Conservation (phyloP, 2,797 vertebrate species). For the Erithacus rubecula region DNA sequence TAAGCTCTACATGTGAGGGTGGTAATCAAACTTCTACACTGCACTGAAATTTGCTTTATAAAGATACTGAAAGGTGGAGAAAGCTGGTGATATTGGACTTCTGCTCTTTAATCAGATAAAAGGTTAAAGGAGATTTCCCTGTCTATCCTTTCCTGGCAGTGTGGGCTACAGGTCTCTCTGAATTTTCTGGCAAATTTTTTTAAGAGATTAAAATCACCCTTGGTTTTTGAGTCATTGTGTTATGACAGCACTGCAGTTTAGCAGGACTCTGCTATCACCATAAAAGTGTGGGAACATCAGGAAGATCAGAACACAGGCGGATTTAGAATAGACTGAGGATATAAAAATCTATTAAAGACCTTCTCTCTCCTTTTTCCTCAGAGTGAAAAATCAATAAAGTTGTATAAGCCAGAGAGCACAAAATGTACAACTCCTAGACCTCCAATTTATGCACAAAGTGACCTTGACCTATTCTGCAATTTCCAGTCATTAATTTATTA, state of each 20-base stretch:
- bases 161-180: neutral
- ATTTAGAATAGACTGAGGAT: slow-evolving; percentile 55
- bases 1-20: neutral
- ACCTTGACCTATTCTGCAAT: slow-evolving; percentile 64
- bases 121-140: neutral
- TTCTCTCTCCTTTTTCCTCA: slow-evolving; percentile 27
- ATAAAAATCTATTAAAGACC: slow-evolving; percentile 56
- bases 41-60: neutral
- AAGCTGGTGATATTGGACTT: neutral
- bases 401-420: slow-evolving; percentile 36
- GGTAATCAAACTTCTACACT: neutral
- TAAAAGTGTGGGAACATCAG: slow-evolving; percentile 11
- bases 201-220: neutral
- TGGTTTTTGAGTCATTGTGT: neutral
- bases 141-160: neutral
- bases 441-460: slow-evolving; percentile 47
- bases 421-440: slow-evolving; percentile 38
- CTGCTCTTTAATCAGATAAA: neutral
- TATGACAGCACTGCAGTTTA: neutral
- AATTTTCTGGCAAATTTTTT: neutral
- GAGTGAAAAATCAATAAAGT: slow-evolving; percentile 62
- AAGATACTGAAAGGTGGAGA: neutral
- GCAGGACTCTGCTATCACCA: neutral
- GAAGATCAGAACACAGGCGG: slow-evolving; percentile 9
- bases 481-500: slow-evolving; percentile 66